A percentile compares a stretch with the other conserved stretches of the same genome.
Conservation (phyloP, 30 jellyfish, hydroid and myxozoan species). For the Mastigias papua region DNA sequence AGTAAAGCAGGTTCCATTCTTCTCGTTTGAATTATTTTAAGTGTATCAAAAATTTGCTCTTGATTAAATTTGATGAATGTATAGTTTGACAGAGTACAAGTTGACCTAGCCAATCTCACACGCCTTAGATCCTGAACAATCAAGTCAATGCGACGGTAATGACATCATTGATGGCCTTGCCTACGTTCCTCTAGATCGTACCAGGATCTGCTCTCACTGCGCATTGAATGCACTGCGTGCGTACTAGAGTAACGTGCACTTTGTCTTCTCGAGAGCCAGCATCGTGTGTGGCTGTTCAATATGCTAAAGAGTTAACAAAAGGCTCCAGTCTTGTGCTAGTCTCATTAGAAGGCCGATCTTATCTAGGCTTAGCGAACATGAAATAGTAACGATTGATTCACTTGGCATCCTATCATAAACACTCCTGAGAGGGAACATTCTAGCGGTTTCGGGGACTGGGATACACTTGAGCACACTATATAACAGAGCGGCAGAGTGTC, state of each 20-base stretch:
- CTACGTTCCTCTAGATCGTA: neutral
- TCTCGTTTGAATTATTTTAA: slow-evolving; percentile 16
- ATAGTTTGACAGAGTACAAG: slow-evolving; percentile 22
- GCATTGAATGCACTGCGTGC: slow-evolving; percentile 6
- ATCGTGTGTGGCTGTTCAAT: slow-evolving; percentile 63
- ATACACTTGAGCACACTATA: neutral
- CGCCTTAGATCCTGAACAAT: neutral
- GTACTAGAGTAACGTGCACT: neutral
- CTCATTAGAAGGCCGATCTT: slow-evolving; percentile 69
- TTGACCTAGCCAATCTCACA: slow-evolving; percentile 29
- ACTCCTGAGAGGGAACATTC: neutral
- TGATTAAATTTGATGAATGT: neutral
- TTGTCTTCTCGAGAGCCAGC: slow-evolving; percentile 1
- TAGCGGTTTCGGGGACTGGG: slow-evolving; percentile 23
- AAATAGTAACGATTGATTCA: slow-evolving; percentile 28
- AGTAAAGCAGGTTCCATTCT: slow-evolving; percentile 43
- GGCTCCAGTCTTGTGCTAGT: slow-evolving; percentile 68
- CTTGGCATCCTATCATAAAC: neutral
- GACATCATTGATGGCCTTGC: neutral
- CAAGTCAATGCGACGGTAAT: neutral
- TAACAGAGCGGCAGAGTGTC: neutral
- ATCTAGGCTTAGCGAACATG: slow-evolving; percentile 63
- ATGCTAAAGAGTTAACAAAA: slow-evolving; percentile 44
- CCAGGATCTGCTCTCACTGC: neutral
- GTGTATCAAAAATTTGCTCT: slow-evolving; percentile 36